Base-by-base conservation (phyloP, 2,888 invertebrate species). In the Morpho deidamia region DNA sequence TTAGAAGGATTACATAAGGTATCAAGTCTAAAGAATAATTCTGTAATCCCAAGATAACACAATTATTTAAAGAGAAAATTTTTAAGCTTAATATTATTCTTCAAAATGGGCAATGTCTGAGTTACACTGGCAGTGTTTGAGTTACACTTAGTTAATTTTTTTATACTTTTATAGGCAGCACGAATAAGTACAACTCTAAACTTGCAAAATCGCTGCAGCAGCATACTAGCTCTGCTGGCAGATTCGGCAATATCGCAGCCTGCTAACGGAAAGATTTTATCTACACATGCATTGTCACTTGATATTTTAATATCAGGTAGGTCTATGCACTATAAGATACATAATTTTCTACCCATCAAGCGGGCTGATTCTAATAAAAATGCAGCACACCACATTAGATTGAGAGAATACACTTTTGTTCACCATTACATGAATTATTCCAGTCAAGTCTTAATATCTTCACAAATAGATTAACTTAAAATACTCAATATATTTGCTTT, bases 281-380 rank as follows among this genome's bases (percentile, higher is more conserved):
- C 96, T 34, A 96, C 97, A 0, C 98, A 98, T 71, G 96, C 97
- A 0, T 87, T 98, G 60, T 97, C 97, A 40, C 93, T 99, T 88
- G 98, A 99, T 76, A 96, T 98, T 11, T 91, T 99, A 23, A 91
- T 99, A 54, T 94, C 94, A 51, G 92, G 90, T 92, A 83, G 49
- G 55, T 40, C 32, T 14, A 1, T 23, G 23, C 23, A 23, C 23
- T 23, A 23, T 23, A 23, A 23, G 5, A 5, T 23, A 23, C 3
- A 23, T 23, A 23, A 5, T 23, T 23, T 23, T 3, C 23, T 23
- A 23, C 5, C 5, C 23, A 23, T 23, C 23, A 23, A 23, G 4
- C 3, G 23, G 4, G 23, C 23, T 23, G 23, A 5, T 23, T 23
- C 1, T 23, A 1, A 5, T 2, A 2, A 23, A 23, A 23, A 3